These are phyloP conservation scores for Xiphias gladius DNA, from an alignment of 2,113 vertebrate genomes.

Conservation along the genomic window DNA sequence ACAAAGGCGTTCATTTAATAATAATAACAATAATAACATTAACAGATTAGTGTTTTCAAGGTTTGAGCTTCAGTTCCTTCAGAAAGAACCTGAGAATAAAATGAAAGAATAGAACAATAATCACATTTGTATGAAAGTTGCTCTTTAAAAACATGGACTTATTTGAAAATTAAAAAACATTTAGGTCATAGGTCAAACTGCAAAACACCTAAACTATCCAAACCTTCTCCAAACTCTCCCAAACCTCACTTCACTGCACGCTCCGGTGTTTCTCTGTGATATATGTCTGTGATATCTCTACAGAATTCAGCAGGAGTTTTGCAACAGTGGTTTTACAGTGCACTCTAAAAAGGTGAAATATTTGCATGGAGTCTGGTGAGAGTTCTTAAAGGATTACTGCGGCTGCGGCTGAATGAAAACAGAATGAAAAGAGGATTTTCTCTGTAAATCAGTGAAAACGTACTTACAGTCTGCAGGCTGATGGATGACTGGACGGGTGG, in stretches of 20 bases:
- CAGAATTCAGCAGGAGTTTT: background rate
- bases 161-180: background rate
- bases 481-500: background rate
- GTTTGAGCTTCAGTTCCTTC: background rate
- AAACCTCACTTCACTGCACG: background rate
- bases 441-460: conserved; percentile 2
- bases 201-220: background rate
- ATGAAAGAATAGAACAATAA: background rate
- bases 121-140: background rate
- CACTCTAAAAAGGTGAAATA: conserved; percentile 28
- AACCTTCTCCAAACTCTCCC: background rate
- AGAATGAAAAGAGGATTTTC: conserved; percentile 53
- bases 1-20: background rate
- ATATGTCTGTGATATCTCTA: background rate
- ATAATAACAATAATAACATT: background rate
- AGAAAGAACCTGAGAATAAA: conserved; percentile 13
- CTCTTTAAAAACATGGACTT: background rate
- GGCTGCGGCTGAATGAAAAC: background rate
- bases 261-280: background rate
- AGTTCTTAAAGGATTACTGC: conserved; percentile 71
- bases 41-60: no score
- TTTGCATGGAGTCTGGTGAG: conserved; percentile 64
- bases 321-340: background rate
- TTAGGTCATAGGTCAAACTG: background rate
- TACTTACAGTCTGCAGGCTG: conserved; percentile 55